Conservation (phyloP, 2,113 vertebrate species). For the Bombycilla garrulus region DNA sequence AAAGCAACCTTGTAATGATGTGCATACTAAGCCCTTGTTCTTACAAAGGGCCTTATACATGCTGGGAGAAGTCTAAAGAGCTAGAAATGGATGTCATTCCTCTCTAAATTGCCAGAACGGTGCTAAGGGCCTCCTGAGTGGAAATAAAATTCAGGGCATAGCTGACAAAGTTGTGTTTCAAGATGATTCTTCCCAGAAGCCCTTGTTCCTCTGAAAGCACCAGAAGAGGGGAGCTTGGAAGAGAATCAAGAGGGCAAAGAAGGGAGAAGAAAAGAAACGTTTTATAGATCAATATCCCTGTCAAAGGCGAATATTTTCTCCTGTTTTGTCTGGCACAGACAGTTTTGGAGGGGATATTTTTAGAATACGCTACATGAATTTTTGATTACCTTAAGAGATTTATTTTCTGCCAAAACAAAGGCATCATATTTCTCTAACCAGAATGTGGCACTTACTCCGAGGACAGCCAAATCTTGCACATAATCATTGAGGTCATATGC, state of each 20-base stretch:
- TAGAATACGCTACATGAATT: slow-evolving; percentile 31
- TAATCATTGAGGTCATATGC: slow-evolving; percentile 69
- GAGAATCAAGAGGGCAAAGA: not conserved
- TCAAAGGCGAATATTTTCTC: slow-evolving; percentile 47
- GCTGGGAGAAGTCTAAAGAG: not conserved
- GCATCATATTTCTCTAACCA: slow-evolving; percentile 46
- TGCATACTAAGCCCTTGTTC: not conserved
- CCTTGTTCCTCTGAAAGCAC: not conserved
- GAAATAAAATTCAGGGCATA: not conserved
- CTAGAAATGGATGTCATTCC: not conserved
- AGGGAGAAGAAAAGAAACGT: slow-evolving; percentile 21
- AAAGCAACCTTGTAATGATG: not conserved
- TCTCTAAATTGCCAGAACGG: not conserved
- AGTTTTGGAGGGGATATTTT: slow-evolving; percentile 45
- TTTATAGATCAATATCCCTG: slow-evolving; percentile 42
- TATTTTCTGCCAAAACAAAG: slow-evolving; percentile 66
- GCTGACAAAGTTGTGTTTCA: not conserved
- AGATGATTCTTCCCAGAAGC: not conserved
- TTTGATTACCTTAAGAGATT: slow-evolving; percentile 63
- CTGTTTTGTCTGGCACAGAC: slow-evolving; percentile 60
- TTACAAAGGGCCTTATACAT: not conserved
- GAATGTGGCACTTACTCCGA: slow-evolving; percentile 50
- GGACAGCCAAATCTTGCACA: slow-evolving; percentile 69
- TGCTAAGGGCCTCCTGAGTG: not conserved
- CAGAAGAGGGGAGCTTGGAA: not conserved